These are phyloP conservation scores for Babylonia areolata DNA, from an alignment of 1,140 invertebrate species.

Conservation along the genomic window DNA sequence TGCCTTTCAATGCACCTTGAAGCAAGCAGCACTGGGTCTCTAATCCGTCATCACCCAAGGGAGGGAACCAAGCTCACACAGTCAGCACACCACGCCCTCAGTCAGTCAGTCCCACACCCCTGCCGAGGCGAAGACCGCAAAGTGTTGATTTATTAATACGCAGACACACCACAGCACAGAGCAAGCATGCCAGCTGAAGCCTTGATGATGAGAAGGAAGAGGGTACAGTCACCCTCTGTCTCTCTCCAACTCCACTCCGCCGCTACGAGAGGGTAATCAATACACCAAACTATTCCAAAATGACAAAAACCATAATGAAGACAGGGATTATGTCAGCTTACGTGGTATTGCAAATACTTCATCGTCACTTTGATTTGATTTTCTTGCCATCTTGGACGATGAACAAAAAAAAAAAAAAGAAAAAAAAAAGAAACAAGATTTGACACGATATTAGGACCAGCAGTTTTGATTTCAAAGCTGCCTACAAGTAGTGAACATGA, in stretches of 20 bases:
- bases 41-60: too few species aligned
- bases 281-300: not conserved
- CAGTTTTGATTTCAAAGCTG: slow-evolving; percentile 25
- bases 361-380: not conserved
- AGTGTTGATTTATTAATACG: not conserved
- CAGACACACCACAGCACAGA: not conserved
- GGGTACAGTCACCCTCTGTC: not conserved
- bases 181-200: not conserved
- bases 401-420: not conserved
- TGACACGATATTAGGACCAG: too few species aligned
- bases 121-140: not conserved
- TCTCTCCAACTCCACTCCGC: not conserved
- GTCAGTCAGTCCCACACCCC: not conserved
- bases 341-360: not conserved
- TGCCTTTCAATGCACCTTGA: not conserved
- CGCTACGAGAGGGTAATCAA: not conserved
- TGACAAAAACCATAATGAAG: not conserved
- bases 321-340: not conserved
- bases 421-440: not conserved
- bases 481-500: not conserved
- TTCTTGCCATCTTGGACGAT: not conserved
- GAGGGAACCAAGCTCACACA: not conserved
- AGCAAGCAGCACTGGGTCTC: not conserved
- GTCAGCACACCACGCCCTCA: not conserved
- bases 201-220: not conserved